A percentile compares a stretch with the other conserved stretches of the same genome.
phyloP scores from a whole-genome alignment of 2,888 invertebrate genomes.

The Hedychridium roseum region DNA sequence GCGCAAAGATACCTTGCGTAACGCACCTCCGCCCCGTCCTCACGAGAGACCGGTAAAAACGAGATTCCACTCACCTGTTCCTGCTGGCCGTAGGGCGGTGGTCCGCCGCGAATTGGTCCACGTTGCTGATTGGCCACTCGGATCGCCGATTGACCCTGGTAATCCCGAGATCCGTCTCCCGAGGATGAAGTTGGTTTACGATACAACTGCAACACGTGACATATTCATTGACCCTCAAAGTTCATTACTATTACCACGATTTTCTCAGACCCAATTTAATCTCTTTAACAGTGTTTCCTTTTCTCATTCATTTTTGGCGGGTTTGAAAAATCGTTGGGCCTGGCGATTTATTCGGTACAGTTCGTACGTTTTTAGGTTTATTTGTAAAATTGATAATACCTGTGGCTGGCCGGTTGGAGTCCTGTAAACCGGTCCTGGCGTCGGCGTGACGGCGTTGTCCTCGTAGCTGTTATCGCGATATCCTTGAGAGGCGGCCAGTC shows the following conservation, averaged over 20 bases:
- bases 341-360: no score
- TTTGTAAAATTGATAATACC: no score
- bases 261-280: background rate
- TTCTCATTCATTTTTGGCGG: background rate
- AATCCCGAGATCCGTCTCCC: conserved; percentile 38
- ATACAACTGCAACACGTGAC: conserved; percentile 40
- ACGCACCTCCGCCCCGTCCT: no score
- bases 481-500: conserved; percentile 47
- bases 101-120: conserved; percentile 36
- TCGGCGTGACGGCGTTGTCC: conserved; percentile 60
- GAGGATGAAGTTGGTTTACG: conserved; percentile 42
- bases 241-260: no score
- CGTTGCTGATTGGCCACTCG: conserved; percentile 38
- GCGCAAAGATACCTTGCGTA: conserved; percentile 5
- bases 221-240: background rate
- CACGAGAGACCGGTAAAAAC: no score
- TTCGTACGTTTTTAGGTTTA: no score
- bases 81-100: conserved; percentile 37
- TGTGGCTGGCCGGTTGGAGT: conserved; percentile 38
- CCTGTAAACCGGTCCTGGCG: conserved; percentile 56
- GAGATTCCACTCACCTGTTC: conserved; percentile 35
- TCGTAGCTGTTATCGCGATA: conserved; percentile 61
- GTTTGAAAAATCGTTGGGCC: no score
- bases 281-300: background rate
- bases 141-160: conserved; percentile 32